Base-by-base conservation (phyloP, 2,113 vertebrate genomes). In the Montifringilla adamsi region DNA sequence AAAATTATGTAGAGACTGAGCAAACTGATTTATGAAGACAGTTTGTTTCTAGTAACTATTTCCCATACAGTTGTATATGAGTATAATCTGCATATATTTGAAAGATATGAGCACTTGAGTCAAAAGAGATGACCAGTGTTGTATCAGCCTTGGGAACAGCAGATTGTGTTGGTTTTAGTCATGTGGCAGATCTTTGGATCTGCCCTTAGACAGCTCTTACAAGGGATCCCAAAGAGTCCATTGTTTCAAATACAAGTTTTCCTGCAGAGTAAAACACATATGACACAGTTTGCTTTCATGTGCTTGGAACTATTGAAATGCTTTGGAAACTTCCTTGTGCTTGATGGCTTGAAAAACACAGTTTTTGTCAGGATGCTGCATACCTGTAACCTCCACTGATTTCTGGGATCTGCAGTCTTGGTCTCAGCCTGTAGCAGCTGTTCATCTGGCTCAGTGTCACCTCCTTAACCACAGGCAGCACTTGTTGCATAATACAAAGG, bases 241-340 rank as follows among this genome's bases (percentile, higher is more conserved):
- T 75, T 58, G 49, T 44, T 93, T 86, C 43, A 76, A 76, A 44
- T 10, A 20, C 11, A 33, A 19, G 9, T 50, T 53, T 60, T 41
- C 15, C 72, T 58, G 33, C 35, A 55, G 63, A 50, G 30, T 64
- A 31, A 50, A 72, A 37, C 7, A 22, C 0, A 1, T 60, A 9
- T 49, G 58, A n/a, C 27, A 35, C 0, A 0, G 24, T 55, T 90
- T 5, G 2, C 11, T 63, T 87, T 58, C 31, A 15, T n/a, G 16
- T 84, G 19, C 69, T 77, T 76, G n/a, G 31, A 56, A 33, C 49
- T 72, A 18, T 7, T 30, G 46, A 53, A 49, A 24, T 76, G 28
- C 49, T 77, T 89, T 64, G 37, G 30, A 53, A 82, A 46, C 35
- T 59, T 24, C 8, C 39, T 64, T 15, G 17, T 74, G 30, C 59